Conservation (phyloP, 1,140 invertebrate genomes). For the Listronotus bonariensis region DNA sequence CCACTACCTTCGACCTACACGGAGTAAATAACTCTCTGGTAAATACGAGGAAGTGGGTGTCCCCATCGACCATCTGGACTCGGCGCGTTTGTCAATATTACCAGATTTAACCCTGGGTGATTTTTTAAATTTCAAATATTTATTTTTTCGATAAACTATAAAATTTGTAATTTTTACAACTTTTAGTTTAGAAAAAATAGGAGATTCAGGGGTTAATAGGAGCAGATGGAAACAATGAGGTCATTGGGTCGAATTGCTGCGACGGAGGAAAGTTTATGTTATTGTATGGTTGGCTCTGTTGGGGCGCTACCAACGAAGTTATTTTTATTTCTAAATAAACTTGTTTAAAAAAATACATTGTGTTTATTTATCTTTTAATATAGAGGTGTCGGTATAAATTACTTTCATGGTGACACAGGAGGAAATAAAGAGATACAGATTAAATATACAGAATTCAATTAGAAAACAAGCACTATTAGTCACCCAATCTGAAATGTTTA, state of each 20-base stretch:
- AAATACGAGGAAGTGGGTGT: conserved; percentile 29
- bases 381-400: too few relatives aligned
- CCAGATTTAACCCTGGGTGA: conserved; percentile 10
- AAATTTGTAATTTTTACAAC: neutral
- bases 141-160: conserved; percentile 1
- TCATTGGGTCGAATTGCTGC: conserved; percentile 16
- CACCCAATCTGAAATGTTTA: too few relatives aligned
- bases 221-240: conserved; percentile 26
- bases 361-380: too few relatives aligned
- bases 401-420: too few relatives aligned
- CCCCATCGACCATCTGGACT: conserved; percentile 22
- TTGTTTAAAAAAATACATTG: too few relatives aligned
- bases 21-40: conserved; percentile 16
- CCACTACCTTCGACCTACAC: neutral
- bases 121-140: neutral
- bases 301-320: neutral
- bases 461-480: too few relatives aligned
- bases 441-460: too few relatives aligned
- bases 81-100: conserved; percentile 2
- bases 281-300: conserved; percentile 3
- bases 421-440: too few relatives aligned
- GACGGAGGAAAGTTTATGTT: conserved; percentile 12
- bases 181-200: neutral
- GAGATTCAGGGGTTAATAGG: neutral
- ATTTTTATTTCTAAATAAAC: neutral